Evolutionary conservation across 2,888 invertebrate genomes (phyloP).

Genomic region (Pilophorus perplexus): DNA sequence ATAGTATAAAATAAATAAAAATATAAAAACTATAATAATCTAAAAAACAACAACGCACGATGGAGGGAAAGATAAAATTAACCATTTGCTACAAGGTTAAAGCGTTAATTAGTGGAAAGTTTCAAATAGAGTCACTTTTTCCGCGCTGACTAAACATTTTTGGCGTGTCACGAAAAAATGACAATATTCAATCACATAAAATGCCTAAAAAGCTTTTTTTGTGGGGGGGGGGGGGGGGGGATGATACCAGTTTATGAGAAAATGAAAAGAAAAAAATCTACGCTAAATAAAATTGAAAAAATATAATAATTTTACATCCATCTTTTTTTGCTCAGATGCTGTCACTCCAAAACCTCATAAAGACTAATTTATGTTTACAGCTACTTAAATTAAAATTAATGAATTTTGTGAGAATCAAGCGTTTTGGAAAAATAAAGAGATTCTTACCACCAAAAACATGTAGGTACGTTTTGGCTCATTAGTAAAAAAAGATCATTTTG

Average conservation of each 20-base stretch:
- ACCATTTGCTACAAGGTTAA: slow-evolving; percentile 34
- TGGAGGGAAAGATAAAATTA: slow-evolving; percentile 35
- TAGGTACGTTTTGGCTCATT: no score
- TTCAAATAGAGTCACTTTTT: slow-evolving; percentile 26
- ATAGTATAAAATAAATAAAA: slow-evolving; percentile 38
- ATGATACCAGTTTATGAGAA: no score
- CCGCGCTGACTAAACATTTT: slow-evolving; percentile 29
- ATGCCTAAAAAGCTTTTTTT: slow-evolving; percentile 22
- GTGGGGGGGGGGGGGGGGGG: no score
- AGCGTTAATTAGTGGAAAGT: slow-evolving; percentile 26
- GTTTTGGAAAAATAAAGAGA: slow-evolving; percentile 16
- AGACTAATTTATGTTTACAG: no score
- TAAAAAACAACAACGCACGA: slow-evolving; percentile 39
- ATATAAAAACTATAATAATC: slow-evolving; percentile 40
- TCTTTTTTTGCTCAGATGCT: background rate
- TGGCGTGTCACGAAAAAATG: slow-evolving; percentile 33
- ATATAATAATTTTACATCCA: background rate
- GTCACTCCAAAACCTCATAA: background rate
- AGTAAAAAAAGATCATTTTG: no score
- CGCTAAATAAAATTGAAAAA: background rate
- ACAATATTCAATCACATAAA: slow-evolving; percentile 27
- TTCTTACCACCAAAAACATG: no score
- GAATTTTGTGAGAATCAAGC: background rate
- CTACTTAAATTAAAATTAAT: slow-evolving; percentile 7
- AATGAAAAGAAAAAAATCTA: slow-evolving; percentile 1